A percentile compares a stretch with the other conserved stretches of the same genome.
Evolutionary conservation across 2,888 invertebrate species (phyloP).

Genomic region (Gastracanthus pulcherrimus): DNA sequence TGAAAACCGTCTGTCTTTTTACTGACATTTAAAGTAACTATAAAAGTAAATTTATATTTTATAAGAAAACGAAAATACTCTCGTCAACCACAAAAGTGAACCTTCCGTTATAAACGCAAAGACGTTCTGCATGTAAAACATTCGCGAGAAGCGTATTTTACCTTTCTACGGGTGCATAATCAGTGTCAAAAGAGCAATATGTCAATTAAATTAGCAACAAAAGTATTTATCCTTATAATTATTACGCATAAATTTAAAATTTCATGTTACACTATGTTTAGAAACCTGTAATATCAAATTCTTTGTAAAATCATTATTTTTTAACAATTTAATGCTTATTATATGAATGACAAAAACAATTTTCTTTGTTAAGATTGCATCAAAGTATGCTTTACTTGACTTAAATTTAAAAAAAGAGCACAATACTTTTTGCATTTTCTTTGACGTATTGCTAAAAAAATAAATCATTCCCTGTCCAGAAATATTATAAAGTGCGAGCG

Average conservation of each 20-base stretch:
- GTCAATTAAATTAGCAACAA: slow-evolving; percentile 1
- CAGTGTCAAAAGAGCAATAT: slow-evolving; percentile 6
- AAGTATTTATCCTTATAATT: neutral
- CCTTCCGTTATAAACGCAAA: slow-evolving; percentile 2
- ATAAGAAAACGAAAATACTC: neutral
- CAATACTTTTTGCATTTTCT: neutral
- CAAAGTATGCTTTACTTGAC: too few species aligned
- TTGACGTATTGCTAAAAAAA: slow-evolving; percentile 25
- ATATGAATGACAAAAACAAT: too few species aligned
- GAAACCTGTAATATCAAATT: too few species aligned
- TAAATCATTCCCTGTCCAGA: slow-evolving; percentile 34
- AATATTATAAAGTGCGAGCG: neutral
- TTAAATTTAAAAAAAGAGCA: neutral
- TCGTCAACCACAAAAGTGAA: slow-evolving; percentile 1
- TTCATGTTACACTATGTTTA: too few species aligned
- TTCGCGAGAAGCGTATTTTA: slow-evolving; percentile 9
- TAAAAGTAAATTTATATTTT: slow-evolving; percentile 1
- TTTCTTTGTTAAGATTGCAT: too few species aligned
- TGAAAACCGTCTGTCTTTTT: neutral
- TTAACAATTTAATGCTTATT: too few species aligned
- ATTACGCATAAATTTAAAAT: neutral
- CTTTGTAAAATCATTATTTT: too few species aligned
- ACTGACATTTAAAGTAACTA: neutral
- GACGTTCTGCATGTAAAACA: neutral
- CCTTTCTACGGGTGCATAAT: neutral